phyloP scores from a whole-genome alignment of 2,888 invertebrate species.

The Apotomis betuletana region DNA sequence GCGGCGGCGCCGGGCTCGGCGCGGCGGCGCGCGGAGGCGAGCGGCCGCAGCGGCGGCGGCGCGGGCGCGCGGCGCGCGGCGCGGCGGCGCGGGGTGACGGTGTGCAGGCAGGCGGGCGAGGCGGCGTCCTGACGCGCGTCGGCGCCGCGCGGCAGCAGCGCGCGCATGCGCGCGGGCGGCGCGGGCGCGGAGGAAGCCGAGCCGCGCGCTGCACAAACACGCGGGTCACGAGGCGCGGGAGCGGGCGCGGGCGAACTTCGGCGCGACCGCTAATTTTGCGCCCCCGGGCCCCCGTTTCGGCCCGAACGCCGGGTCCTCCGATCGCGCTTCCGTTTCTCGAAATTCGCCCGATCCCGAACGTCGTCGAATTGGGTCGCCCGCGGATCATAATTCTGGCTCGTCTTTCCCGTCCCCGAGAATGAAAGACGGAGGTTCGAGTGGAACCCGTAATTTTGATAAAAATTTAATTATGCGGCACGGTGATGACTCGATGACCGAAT shows the following conservation, averaged over 20 bases:
- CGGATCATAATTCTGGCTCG: no score
- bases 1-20: conserved; percentile 69
- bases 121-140: conserved; percentile 59
- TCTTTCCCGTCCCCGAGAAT: no score
- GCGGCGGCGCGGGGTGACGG: conserved; percentile 63
- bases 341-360: conserved; percentile 27
- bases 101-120: conserved; percentile 80
- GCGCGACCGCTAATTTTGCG: background rate
- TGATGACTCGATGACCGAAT: no score
- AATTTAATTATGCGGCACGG: no score
- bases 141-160: conserved; percentile 71
- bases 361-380: background rate
- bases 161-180: conserved; percentile 46
- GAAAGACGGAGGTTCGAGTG: no score
- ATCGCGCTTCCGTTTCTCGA: background rate
- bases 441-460: no score
- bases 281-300: background rate
- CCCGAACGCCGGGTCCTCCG: background rate
- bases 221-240: conserved; percentile 38
- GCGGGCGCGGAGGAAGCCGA: conserved; percentile 56
- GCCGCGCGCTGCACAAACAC: conserved; percentile 45
- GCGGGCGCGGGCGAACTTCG: conserved; percentile 31
- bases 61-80: conserved; percentile 49
- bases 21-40: conserved; percentile 54
- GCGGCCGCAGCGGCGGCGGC: conserved; percentile 56